Evolutionary conservation across 2,113 vertebrate genomes (phyloP).

Genomic region (Fregata magnificens): DNA sequence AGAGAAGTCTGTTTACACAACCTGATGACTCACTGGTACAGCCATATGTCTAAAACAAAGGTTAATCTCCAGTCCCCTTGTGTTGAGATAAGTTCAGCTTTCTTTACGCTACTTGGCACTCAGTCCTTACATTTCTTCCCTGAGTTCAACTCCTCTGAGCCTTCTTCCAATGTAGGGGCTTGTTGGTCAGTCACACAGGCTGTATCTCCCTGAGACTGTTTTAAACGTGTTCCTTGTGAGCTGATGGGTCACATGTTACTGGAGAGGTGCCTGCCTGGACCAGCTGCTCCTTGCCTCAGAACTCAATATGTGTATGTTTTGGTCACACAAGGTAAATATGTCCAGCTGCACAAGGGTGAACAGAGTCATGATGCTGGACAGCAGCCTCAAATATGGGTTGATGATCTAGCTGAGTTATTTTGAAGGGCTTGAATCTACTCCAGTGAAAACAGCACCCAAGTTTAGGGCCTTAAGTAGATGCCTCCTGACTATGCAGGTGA

Average conservation of each 20-base stretch:
- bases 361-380: neutral
- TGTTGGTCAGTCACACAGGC: neutral
- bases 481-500: neutral
- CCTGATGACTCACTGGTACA: neutral
- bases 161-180: neutral
- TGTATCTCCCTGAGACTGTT: neutral
- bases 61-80: neutral
- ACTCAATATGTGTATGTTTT: rapidly evolving
- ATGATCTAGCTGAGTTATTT: neutral
- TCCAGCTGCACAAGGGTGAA: neutral
- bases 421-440: neutral
- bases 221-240: neutral
- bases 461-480: neutral
- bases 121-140: neutral
- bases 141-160: neutral
- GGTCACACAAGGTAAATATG: neutral
- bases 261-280: neutral
- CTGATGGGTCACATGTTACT: neutral
- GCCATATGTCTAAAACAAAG: neutral
- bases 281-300: neutral
- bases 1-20: neutral
- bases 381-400: neutral
- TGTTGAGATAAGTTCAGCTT: neutral
- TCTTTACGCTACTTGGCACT: neutral
- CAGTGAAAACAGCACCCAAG: neutral